Evolutionary conservation across 1,140 invertebrate species (phyloP), one percentile per base, ranked within the genome.

Genomic region (Neotoxoptera formosana): DNA sequence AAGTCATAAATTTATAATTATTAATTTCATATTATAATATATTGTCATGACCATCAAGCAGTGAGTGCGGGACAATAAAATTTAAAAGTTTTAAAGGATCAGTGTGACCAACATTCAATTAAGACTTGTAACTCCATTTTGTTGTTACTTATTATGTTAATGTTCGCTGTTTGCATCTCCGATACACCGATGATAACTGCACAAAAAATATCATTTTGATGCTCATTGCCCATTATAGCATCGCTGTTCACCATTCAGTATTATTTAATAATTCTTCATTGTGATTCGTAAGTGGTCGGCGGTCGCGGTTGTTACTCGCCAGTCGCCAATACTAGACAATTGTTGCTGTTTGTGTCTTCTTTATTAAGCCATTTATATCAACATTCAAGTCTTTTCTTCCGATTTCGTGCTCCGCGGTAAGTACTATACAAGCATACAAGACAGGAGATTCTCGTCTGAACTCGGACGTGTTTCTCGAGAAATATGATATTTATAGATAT

Each of bases 111-210:
- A 89, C 21, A 41, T 36, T 34, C 8, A 53, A 36, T 53, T 36
- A 89, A 56, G 14, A 36, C 36, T 53, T 56, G 8, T 20, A 36
- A 41, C 51, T 89, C 51, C 48, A 56, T 89, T 89, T 89, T 89
- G 88, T 89, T 51, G 86, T 87, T 48, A 89, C 21, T 89, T 51
- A 30, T 87, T n/a, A 88, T 51, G 41, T 86, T 84, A 45, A 86
- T 86, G 17, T 51, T 88, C 53, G 17, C 41, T 89, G 20, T 89
- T 89, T 53, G 60, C 30, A n/a, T 76, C 60, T 76, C 60, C 60
- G 60, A 76, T 76, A 76, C 14, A 34, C 11, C 34, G 25, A 67
- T 90, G 89, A 90, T 90, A 90, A 90, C 89, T 67, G 56, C 53
- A 67, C 30, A 8, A 41, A 36, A 20, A 89, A 34, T 88, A 60